These are phyloP conservation scores for Bathynomus jamesi DNA, from an alignment of 1,140 invertebrate species.

Conservation along the genomic window DNA sequence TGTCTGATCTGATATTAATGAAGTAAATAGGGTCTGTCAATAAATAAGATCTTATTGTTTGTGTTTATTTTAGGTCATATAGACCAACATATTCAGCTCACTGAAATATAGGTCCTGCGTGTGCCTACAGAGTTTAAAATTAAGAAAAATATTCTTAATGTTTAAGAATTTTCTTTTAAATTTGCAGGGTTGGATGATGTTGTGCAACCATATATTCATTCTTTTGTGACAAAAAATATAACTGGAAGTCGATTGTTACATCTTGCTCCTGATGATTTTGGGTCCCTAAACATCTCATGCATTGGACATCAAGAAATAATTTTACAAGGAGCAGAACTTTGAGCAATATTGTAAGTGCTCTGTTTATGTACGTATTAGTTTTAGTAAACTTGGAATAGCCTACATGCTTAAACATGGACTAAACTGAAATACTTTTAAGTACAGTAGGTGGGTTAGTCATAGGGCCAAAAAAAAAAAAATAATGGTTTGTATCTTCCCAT, in stretches of 20 bases:
- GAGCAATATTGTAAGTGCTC: conserved; percentile 66
- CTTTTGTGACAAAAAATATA: conserved; percentile 69
- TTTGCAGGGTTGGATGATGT: conserved; percentile 52
- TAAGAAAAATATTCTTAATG: conserved; percentile 15
- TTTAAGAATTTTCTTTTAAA: conserved; percentile 35
- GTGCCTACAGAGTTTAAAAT: background rate
- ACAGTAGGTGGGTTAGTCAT: background rate
- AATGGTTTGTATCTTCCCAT: background rate
- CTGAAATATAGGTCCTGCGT: background rate
- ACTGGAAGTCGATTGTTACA: conserved; percentile 73
- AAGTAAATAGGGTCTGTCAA: no score
- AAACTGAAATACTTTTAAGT: background rate
- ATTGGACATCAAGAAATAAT: conserved; percentile 89
- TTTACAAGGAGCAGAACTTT: conserved; percentile 79
- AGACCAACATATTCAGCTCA: no score
- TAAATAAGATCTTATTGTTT: no score
- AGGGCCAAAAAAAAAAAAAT: background rate
- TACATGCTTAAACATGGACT: background rate
- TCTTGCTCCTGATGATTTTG: conserved; percentile 74
- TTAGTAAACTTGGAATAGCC: background rate
- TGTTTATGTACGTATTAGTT: background rate
- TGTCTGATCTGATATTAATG: no score
- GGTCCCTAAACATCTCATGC: conserved; percentile 70
- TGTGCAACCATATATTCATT: conserved; percentile 69
- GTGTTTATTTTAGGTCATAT: no score